phyloP scores from a whole-genome alignment of 2,113 vertebrate genomes.

The Apteryx mantelli region DNA sequence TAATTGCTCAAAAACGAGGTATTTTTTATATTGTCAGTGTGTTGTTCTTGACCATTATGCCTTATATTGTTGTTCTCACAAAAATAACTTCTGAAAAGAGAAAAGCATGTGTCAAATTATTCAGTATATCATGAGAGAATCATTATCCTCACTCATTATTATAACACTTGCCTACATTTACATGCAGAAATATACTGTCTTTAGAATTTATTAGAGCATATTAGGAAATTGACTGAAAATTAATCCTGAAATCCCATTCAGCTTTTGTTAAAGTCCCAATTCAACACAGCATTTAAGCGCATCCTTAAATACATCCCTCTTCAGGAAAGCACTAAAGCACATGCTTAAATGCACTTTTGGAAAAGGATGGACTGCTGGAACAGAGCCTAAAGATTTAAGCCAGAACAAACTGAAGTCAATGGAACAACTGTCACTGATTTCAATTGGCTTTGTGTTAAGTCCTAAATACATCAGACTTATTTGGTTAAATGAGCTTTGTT shows the following conservation, averaged over 20 bases:
- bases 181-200: background rate
- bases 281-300: background rate
- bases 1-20: background rate
- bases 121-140: background rate
- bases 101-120: conserved; percentile 3
- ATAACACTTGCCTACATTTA: background rate
- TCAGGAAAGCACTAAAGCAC: background rate
- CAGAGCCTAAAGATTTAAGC: background rate
- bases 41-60: conserved; percentile 29
- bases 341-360: background rate
- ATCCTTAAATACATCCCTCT: background rate
- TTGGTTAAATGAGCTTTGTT: background rate
- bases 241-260: background rate
- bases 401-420: background rate
- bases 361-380: background rate
- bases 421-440: background rate
- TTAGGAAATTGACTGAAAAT: background rate
- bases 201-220: background rate
- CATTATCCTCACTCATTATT: background rate
- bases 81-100: conserved; percentile 11
- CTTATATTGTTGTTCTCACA: background rate
- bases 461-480: background rate
- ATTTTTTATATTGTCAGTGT: background rate
- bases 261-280: background rate
- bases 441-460: background rate